Percentiles rank a stretch among this genome's conserved stretches.
Evolutionary conservation across 1,140 invertebrate species (phyloP).

Genomic region (Aphidius ervi): DNA sequence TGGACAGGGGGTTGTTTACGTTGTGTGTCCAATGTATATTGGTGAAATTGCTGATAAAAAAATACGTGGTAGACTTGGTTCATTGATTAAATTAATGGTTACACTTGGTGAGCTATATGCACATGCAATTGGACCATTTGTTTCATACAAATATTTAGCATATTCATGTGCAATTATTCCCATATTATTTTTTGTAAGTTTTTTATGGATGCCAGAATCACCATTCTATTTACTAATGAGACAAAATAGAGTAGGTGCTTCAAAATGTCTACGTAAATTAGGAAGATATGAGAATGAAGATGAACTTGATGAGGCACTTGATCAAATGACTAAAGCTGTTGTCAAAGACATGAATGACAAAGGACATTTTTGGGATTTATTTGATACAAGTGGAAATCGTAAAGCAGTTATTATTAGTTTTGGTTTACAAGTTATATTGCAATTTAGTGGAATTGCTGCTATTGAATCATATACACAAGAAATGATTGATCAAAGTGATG

Average conservation of each 20-base stretch:
- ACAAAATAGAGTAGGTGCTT: conserved; percentile 39
- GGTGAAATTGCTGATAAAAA: conserved; percentile 68
- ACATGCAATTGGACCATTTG: conserved; percentile 55
- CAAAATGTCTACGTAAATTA: conserved; percentile 47
- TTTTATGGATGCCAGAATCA: conserved; percentile 73
- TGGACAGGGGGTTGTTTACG: conserved; percentile 50
- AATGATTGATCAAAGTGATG: conserved; percentile 55
- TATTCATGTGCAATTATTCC: conserved; percentile 51
- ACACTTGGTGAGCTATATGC: conserved; percentile 62
- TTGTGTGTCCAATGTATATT: conserved; percentile 63
- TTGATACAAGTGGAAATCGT: conserved; percentile 45
- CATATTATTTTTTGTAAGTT: conserved; percentile 60
- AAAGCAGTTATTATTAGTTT: conserved; percentile 51
- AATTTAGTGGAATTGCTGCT: conserved; percentile 65
- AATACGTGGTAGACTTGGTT: conserved; percentile 64
- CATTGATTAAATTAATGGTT: conserved; percentile 65
- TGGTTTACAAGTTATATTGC: conserved; percentile 58
- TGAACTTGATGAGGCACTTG: conserved; percentile 40
- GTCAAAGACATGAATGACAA: conserved; percentile 38
- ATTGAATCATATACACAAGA: conserved; percentile 69
- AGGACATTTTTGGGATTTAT: conserved; percentile 46
- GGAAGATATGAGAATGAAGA: conserved; percentile 36
- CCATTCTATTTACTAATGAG: conserved; percentile 46
- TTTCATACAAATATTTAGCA: conserved; percentile 53
- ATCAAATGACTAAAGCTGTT: conserved; percentile 43